Conservation (phyloP, 2,888 invertebrate species). For the Neoscelio sp. region DNA sequence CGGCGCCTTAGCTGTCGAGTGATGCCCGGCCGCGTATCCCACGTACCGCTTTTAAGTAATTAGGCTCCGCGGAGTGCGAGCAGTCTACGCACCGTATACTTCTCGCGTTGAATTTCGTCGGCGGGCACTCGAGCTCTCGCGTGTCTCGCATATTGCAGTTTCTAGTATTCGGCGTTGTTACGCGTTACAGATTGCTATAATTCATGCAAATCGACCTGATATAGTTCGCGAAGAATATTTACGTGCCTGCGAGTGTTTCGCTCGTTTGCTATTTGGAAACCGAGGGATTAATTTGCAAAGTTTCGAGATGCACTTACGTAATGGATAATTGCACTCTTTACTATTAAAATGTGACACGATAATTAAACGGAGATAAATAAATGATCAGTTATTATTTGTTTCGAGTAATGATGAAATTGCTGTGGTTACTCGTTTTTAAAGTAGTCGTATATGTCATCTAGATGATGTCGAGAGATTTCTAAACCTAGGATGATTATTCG, state of each 20-base stretch:
- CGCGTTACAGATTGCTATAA: constrained; percentile 12
- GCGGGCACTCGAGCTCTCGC: constrained; percentile 7
- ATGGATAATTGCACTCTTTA: too few relatives aligned
- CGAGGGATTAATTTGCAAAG: constrained; percentile 25
- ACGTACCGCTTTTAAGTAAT: constrained; percentile 16
- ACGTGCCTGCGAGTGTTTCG: neutral
- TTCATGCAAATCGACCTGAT: constrained; percentile 18
- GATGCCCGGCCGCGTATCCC: constrained; percentile 14
- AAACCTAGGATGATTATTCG: too few relatives aligned
- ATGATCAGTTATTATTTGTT: too few relatives aligned
- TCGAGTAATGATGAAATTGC: too few relatives aligned
- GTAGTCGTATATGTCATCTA: too few relatives aligned
- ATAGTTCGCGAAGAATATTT: constrained; percentile 29
- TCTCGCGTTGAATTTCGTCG: neutral
- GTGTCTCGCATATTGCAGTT: constrained; percentile 21
- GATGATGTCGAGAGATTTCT: too few relatives aligned
- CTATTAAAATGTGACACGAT: too few relatives aligned
- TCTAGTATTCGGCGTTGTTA: constrained; percentile 5
- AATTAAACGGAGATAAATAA: too few relatives aligned
- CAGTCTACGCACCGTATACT: neutral
- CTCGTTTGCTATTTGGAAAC: constrained; percentile 12
- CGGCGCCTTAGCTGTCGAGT: constrained; percentile 26
- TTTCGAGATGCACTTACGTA: too few relatives aligned
- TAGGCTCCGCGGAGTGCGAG: constrained; percentile 7
- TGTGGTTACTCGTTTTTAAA: too few relatives aligned